These are phyloP conservation scores for Aquatica leii DNA, from an alignment of 2,888 invertebrate genomes.

Conservation along the genomic window DNA sequence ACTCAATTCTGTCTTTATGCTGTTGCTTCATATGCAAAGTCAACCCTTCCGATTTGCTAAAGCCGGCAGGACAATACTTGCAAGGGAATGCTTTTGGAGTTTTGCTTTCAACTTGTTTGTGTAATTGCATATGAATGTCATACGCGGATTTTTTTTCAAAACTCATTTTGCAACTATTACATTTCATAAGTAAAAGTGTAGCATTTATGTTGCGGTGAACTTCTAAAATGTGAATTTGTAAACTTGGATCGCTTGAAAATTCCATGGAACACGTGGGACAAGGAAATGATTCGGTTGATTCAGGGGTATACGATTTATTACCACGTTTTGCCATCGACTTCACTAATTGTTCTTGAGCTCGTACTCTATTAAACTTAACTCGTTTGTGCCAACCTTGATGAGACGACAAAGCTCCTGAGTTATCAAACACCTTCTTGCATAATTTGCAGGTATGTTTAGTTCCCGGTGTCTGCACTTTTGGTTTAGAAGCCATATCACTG, in stretches of 20 bases:
- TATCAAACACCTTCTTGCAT: conserved; percentile 69
- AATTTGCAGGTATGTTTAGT: conserved; percentile 66
- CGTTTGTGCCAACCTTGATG: conserved; percentile 70
- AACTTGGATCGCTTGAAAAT: conserved; percentile 54
- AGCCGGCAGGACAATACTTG: conserved; percentile 69
- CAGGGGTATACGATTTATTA: conserved; percentile 54
- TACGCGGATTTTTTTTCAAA: conserved; percentile 69
- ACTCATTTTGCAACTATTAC: conserved; percentile 68
- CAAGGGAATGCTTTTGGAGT: conserved; percentile 60
- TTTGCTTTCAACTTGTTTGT: conserved; percentile 59
- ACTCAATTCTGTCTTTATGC: conserved; percentile 61
- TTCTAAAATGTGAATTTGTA: conserved; percentile 57
- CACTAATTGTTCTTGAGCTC: conserved; percentile 30
- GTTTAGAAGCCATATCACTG: conserved; percentile 34
- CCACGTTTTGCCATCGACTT: conserved; percentile 17
- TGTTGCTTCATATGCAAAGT: conserved; percentile 71
- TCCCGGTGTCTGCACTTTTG: conserved; percentile 35
- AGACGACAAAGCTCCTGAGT: conserved; percentile 68
- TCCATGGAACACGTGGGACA: conserved; percentile 50
- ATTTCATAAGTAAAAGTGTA: conserved; percentile 55
- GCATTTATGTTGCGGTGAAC: conserved; percentile 55
- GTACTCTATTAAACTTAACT: conserved; percentile 60
- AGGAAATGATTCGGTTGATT: conserved; percentile 55
- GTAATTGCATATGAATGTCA: conserved; percentile 65
- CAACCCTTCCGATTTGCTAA: conserved; percentile 69